Evolutionary conservation across 2,888 invertebrate genomes (phyloP).

Genomic region (Ormyrus rosae): DNA sequence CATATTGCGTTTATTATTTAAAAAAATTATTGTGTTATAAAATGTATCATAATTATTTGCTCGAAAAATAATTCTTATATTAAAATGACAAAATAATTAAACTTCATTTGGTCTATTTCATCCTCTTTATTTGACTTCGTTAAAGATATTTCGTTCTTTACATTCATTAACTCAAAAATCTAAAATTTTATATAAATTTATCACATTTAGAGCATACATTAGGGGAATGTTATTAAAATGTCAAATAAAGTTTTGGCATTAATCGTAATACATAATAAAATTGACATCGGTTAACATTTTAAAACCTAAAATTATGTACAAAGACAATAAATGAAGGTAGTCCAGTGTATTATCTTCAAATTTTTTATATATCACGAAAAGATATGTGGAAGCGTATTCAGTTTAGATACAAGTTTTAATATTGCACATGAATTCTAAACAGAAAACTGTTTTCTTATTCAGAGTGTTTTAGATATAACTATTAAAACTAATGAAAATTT

Average conservation of each 20-base stretch:
- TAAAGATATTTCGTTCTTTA: conserved; percentile 17
- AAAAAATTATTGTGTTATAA: conserved; percentile 21
- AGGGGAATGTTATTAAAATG: conserved; percentile 38
- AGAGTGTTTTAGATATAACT: too few relatives aligned
- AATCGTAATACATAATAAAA: conserved; percentile 25
- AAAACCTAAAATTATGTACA: conserved; percentile 50
- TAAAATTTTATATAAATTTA: conserved; percentile 34
- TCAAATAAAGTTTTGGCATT: conserved; percentile 3
- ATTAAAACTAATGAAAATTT: too few relatives aligned
- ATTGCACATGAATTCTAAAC: too few relatives aligned
- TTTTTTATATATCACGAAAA: too few relatives aligned
- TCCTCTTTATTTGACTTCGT: conserved; percentile 2
- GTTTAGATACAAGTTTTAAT: too few relatives aligned
- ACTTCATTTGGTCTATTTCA: background rate
- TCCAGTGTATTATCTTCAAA: too few relatives aligned
- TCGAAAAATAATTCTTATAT: background rate
- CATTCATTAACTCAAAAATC: conserved; percentile 20
- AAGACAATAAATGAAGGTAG: background rate
- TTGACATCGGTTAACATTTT: conserved; percentile 20
- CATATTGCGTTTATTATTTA: background rate
- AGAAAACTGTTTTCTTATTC: too few relatives aligned
- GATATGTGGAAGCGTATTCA: too few relatives aligned
- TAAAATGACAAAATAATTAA: conserved; percentile 19
- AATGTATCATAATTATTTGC: conserved; percentile 2
- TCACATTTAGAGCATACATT: conserved; percentile 27